Base-by-base conservation (phyloP, 2,888 invertebrate species). In the Desoria tigrina region DNA sequence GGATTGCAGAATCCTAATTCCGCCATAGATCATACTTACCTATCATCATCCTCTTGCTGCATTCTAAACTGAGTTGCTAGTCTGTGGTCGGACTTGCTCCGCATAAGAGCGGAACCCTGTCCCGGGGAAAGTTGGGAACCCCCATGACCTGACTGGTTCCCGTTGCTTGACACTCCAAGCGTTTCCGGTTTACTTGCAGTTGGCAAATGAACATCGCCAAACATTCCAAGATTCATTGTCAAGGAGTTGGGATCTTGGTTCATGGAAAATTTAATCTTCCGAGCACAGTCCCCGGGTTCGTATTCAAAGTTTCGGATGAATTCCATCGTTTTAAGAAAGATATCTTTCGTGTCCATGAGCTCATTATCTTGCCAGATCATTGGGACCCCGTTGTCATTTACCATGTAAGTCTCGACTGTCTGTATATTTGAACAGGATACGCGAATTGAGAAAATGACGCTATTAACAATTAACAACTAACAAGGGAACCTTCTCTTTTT, bases 321-420 rank as follows among this genome's bases (percentile, higher is more conserved):
- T 78, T 97, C 96, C 55, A 97, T 90, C 18, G 96, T 96, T 81
- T 94, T 94, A 24, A 94, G 83, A 83, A 96, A 96, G 72, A 95
- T 93, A 82, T 95, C 94, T 82, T 97, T 97, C 65, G 94, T 91
- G 78, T 94, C 94, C 84, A 95, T 92, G 73, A 94, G 84, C 79
- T 94, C 93, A 72, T 91, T 90, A 78, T 94, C 92, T 77, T 95
- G 93, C 89, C 94, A 93, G 77, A 92, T 90, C 45, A 73, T 67
- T n/a, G 66, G 26, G 32, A 59, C 55, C 16, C 65, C 91, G 78
- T 88, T 90, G 14, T 77, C 77, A 24, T 77, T 76, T 18, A 74
- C 69, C 85, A 94, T 92, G 79, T 94, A 90, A 80, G 94, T 94
- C 81, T 97, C 96, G 57, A 94, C 93, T 78, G n/a, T n/a, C n/a